Percentiles rank a stretch among this genome's conserved stretches.
Conservation (phyloP, 2,888 invertebrate genomes). For the Leptinotarsa tumamoca region DNA sequence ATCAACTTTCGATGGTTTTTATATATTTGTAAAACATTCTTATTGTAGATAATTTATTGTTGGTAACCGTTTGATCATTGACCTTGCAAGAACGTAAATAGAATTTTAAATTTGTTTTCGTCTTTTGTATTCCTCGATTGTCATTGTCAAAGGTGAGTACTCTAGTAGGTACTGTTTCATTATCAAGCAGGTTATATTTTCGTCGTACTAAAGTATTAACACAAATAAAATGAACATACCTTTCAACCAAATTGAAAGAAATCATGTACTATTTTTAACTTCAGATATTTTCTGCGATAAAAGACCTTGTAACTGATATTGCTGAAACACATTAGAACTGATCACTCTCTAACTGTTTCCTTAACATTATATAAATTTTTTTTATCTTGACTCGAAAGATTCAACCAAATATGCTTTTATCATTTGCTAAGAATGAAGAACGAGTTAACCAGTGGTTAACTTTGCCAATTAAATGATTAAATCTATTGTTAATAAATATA, state of each 20-base stretch:
- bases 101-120: slow-evolving; percentile 42
- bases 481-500: not conserved
- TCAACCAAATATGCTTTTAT: no score
- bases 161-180: slow-evolving; percentile 28
- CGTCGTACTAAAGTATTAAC: slow-evolving; percentile 2
- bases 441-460: not conserved
- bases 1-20: not conserved
- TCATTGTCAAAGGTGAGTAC: slow-evolving; percentile 32
- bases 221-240: slow-evolving; percentile 1
- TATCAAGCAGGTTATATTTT: slow-evolving; percentile 31
- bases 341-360: no score
- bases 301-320: no score
- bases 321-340: no score
- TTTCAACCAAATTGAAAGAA: not conserved
- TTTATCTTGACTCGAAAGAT: no score
- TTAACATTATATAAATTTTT: no score
- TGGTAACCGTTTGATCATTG: slow-evolving; percentile 44
- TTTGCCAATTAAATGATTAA: not conserved
- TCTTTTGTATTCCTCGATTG: slow-evolving; percentile 38
- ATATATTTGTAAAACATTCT: slow-evolving; percentile 3
- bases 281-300: not conserved
- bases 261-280: not conserved
- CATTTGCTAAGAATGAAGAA: not conserved
- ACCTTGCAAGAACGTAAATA: slow-evolving; percentile 42
- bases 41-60: slow-evolving; percentile 32